Base-by-base conservation (phyloP, 2,888 invertebrate species). In the Linnaemya tessellans region DNA sequence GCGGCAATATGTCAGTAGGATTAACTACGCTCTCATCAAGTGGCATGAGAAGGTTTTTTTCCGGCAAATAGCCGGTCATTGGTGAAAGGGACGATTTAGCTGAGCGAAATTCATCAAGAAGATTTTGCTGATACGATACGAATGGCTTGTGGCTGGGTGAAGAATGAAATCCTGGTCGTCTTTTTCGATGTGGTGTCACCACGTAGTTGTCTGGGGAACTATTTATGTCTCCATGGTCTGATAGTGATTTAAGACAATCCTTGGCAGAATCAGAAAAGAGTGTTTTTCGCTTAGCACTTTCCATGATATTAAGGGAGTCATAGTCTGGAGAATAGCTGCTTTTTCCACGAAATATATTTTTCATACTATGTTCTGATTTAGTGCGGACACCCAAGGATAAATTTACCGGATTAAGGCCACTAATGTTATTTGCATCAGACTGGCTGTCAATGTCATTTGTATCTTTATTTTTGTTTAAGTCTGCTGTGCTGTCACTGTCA, bases 131-230 rank as follows among this genome's bases (percentile, higher is more conserved):
- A 91, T 96, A 97, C 82, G 97, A 96, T 87, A 97, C 96, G 90
- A 97, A 97, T 51, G 97, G 96, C 85, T 97, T 96, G 91, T 97
- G 97, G 86, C 96, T 96, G 22, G 97, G 97, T 46, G 97, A 96
- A 90, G 97, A 97, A 91, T 97, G 97, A 89, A 97, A 97, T 70
- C 97, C 97, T 0, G 97, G 97, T 91, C 97, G 94, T 91, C 97
- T 94, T 93, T 97, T 97, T 88, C 97, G 94, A 93, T 97, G 97
- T 13, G 97, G 97, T 43, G 97, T 97, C 25, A 97, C 97, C 56
- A 97, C 97, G 90, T 97, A 97, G 89, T 96, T 96, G 91, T 96
- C 96, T 0, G 96, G 96, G 80, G 96, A 95, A 90, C 95, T 96
- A 68, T 95, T 95, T 64, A 96, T 93, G 74, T 96, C 92, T 88